Evolutionary conservation across 2,797 vertebrate species (phyloP).

Genomic region (Anas capensis): DNA sequence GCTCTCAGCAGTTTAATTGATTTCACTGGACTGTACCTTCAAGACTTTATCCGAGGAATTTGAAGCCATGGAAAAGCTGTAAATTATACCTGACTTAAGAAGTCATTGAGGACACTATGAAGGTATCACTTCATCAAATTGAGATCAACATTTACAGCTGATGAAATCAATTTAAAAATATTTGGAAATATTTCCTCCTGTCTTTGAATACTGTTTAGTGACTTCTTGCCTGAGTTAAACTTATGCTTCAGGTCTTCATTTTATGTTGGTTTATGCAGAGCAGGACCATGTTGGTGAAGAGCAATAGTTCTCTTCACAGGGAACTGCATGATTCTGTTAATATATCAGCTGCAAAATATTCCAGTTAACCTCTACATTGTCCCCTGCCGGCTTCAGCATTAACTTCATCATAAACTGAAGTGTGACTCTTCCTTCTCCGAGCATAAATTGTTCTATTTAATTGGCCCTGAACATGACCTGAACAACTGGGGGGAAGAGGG

Average conservation of each 20-base stretch:
- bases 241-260: background rate
- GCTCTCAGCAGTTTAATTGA: background rate
- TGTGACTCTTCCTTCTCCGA: background rate
- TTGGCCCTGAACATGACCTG: constrained; percentile 10
- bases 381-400: background rate
- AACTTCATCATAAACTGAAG: constrained; percentile 23
- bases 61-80: background rate
- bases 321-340: background rate
- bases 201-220: background rate
- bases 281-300: background rate
- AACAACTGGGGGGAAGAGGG: background rate
- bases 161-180: background rate
- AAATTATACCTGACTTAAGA: background rate
- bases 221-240: background rate
- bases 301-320: background rate
- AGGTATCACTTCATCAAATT: background rate
- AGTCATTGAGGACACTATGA: background rate
- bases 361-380: constrained; percentile 34
- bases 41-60: background rate
- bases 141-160: background rate
- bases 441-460: constrained; percentile 32
- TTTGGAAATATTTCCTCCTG: background rate
- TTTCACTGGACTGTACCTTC: background rate
- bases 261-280: background rate
- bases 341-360: constrained; percentile 6